phyloP scores from a whole-genome alignment of 2,888 invertebrate species.

The Carabus problematicus region DNA sequence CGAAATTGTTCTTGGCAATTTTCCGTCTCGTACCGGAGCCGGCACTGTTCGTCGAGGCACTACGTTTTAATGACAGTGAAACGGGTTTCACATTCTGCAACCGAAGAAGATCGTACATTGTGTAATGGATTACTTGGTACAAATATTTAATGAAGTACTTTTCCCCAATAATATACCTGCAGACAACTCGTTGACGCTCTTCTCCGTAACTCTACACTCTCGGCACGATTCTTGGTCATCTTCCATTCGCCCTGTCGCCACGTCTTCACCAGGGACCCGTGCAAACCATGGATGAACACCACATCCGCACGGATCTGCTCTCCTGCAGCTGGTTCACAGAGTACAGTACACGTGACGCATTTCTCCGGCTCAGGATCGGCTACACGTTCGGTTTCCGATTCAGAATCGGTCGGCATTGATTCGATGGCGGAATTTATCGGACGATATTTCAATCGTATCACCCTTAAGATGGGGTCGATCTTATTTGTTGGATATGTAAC shows the following conservation, averaged over 20 bases:
- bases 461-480: slow-evolving; percentile 36
- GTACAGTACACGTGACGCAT: slow-evolving; percentile 56
- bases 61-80: slow-evolving; percentile 16
- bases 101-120: no score
- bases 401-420: background rate
- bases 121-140: no score
- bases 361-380: slow-evolving; percentile 52
- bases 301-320: slow-evolving; percentile 66
- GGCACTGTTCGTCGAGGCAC: slow-evolving; percentile 25
- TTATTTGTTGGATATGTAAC: slow-evolving; percentile 36
- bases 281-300: slow-evolving; percentile 83
- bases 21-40: slow-evolving; percentile 20
- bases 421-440: background rate
- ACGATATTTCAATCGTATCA: slow-evolving; percentile 36
- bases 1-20: slow-evolving; percentile 35
- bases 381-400: slow-evolving; percentile 12
- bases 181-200: slow-evolving; percentile 50
- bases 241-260: slow-evolving; percentile 82
- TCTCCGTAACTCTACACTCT: slow-evolving; percentile 52
- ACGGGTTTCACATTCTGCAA: slow-evolving; percentile 3
- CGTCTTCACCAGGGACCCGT: slow-evolving; percentile 79
- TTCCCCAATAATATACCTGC: no score
- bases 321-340: slow-evolving; percentile 52
- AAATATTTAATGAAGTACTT: no score
- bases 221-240: slow-evolving; percentile 48